Evolutionary conservation across 2,888 invertebrate genomes (phyloP), one percentile per base, ranked within the genome.

Genomic region (Chromoteleia sp.): DNA sequence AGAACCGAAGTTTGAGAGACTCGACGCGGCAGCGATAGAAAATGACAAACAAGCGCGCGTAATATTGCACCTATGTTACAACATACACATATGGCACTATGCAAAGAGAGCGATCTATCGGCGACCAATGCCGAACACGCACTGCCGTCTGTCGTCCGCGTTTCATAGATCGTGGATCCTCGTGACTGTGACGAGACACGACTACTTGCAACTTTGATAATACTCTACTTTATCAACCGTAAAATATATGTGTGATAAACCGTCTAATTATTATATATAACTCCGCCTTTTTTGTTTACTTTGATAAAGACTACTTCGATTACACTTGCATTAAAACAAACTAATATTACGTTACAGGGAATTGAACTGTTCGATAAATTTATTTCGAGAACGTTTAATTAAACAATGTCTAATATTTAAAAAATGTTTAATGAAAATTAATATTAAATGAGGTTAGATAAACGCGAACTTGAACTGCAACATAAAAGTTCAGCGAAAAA

Each of bases 121-220:
- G 84, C 85, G 81, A 84, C 85, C 83, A 80, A 86, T 84, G 86
- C 85, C 86, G 85, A 87, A 73, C 83, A 82, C 84, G 80, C 83
- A 87, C 86, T 87, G 86, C 41, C 63, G 76, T 45, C 54, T 41
- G 56, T 48, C 33, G 68, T 29, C 36, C 59, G 73, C 21, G 43
- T 61, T 77, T 68, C 61, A 54, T 63, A 52, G 63, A 65, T 65
- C 54, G 71, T 65, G 58, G 71, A 71, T 78, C 71, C 78, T 63
- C 71, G 78, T 78, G 78, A 70, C 65, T 63, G 43, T 58, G 50
- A 65, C 78, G 70, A 77, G 54, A 52, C 25, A 21, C 61, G 45
- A 45, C 54, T n/a, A 41, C 63, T 25, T 17, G 45, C 41, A 56
- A 58, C 77, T 63, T 77, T 70, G 77, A 70, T 61, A 70, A 67